Evolutionary conservation across 30 jellyfish, hydroid and myxozoan genomes (phyloP).

Genomic region (Aurelia sp.): DNA sequence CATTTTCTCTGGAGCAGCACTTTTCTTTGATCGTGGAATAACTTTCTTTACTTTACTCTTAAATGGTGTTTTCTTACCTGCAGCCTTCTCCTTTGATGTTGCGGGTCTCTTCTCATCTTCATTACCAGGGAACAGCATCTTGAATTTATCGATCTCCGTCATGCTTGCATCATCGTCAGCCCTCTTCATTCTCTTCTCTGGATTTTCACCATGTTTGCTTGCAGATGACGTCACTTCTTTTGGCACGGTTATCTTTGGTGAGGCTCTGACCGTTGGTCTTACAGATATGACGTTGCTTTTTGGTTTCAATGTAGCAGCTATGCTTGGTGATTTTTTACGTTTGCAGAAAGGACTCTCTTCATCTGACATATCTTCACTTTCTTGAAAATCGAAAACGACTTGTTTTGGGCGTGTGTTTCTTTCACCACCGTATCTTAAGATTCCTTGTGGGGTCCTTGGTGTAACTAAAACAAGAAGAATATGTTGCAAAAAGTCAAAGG

Average conservation of each 20-base stretch:
- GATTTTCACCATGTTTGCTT: background rate
- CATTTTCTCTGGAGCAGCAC: conserved; percentile 37
- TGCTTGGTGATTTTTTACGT: conserved; percentile 28
- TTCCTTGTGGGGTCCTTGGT: conserved; percentile 62
- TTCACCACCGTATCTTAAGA: conserved; percentile 38
- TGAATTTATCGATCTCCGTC: conserved; percentile 54
- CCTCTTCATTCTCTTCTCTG: conserved; percentile 21
- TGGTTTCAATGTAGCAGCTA: background rate
- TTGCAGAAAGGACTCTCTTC: conserved; percentile 44
- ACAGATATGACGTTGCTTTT: conserved; percentile 29
- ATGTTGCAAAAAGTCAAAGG: too few species aligned
- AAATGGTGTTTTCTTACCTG: conserved; percentile 52
- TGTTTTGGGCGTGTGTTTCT: conserved; percentile 31
- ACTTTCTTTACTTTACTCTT: conserved; percentile 79
- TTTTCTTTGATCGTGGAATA: conserved; percentile 57
- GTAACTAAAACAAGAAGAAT: conserved; percentile 7
- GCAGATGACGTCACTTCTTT: too few species aligned
- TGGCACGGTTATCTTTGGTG: conserved; percentile 23
- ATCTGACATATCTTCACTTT: conserved; percentile 26
- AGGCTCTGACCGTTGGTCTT: conserved; percentile 52
- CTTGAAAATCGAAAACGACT: conserved; percentile 37
- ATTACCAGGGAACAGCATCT: conserved; percentile 45
- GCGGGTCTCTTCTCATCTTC: conserved; percentile 11
- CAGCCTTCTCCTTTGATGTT: background rate
- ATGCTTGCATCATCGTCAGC: background rate